phyloP scores from a whole-genome alignment of 2,797 vertebrate species.

The Artibeus lituratus region DNA sequence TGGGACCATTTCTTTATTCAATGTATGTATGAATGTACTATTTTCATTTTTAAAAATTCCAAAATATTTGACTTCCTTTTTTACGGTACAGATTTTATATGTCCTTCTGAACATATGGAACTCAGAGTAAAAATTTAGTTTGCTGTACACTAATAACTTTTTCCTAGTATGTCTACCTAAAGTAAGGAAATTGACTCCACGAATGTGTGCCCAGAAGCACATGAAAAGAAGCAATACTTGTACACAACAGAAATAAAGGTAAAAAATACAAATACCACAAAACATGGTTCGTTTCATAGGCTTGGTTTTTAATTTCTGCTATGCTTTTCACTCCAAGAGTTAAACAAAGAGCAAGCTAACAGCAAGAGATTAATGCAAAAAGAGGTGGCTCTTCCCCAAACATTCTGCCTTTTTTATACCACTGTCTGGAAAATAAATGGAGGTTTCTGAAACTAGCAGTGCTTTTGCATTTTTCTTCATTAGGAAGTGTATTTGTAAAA shows the following conservation, averaged over 20 bases:
- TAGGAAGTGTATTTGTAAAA: constrained; percentile 79
- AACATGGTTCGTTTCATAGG: constrained; percentile 57
- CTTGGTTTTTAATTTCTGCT: constrained; percentile 72
- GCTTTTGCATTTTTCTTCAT: constrained; percentile 80
- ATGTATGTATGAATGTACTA: neutral
- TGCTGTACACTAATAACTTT: constrained; percentile 56
- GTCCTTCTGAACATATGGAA: constrained; percentile 74
- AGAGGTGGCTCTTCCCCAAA: constrained; percentile 67
- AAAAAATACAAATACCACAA: constrained; percentile 62
- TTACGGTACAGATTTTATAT: neutral
- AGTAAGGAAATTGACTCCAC: constrained; percentile 62
- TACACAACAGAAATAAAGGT: neutral
- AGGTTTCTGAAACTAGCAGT: constrained; percentile 37
- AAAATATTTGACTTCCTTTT: neutral
- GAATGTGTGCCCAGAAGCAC: neutral
- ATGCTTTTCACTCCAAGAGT: constrained; percentile 43
- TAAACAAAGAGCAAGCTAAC: constrained; percentile 60
- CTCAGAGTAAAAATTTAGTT: constrained; percentile 73
- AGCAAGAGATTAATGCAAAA: constrained; percentile 62
- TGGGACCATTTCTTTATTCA: neutral
- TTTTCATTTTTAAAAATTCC: constrained; percentile 28
- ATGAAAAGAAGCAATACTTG: neutral
- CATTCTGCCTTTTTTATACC: constrained; percentile 62
- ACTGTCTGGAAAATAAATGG: constrained; percentile 71
- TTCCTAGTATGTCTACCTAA: constrained; percentile 63